A percentile compares a stretch with the other conserved stretches of the same genome.
phyloP scores from a whole-genome alignment of 2,888 invertebrate species.

The Chymomyza caudatula region DNA sequence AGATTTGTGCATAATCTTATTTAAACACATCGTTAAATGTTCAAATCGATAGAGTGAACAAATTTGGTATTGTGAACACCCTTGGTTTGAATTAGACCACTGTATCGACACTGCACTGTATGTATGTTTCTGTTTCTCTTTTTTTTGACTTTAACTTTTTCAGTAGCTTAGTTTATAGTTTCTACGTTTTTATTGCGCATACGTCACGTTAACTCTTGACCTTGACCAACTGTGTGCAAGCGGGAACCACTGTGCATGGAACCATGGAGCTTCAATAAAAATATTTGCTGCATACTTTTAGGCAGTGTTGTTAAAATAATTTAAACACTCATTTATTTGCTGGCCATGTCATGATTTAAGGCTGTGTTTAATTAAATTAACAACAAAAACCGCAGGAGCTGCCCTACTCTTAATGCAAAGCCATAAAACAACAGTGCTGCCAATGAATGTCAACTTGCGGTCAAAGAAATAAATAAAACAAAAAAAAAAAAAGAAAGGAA shows the following conservation, averaged over 20 bases:
- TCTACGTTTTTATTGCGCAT: conserved; percentile 26
- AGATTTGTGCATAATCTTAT: too few species aligned
- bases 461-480: conserved; percentile 14
- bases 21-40: too few species aligned
- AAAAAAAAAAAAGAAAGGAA: background rate
- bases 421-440: background rate
- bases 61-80: too few species aligned
- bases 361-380: background rate
- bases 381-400: too few species aligned
- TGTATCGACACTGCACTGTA: too few species aligned
- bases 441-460: conserved; percentile 26
- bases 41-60: too few species aligned
- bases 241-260: conserved; percentile 19
- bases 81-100: too few species aligned
- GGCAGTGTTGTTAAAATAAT: too few species aligned
- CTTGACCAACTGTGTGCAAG: conserved; percentile 39
- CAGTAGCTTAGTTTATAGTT: background rate
- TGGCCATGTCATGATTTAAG: background rate
- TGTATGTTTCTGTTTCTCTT: background rate
- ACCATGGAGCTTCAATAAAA: background rate
- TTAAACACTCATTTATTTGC: background rate
- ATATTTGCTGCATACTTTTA: background rate
- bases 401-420: background rate
- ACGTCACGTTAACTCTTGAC: conserved; percentile 43
- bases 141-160: conserved; percentile 4